Base-by-base conservation (phyloP, 2,888 invertebrate genomes). In the Pseudeuparius sepicola region DNA sequence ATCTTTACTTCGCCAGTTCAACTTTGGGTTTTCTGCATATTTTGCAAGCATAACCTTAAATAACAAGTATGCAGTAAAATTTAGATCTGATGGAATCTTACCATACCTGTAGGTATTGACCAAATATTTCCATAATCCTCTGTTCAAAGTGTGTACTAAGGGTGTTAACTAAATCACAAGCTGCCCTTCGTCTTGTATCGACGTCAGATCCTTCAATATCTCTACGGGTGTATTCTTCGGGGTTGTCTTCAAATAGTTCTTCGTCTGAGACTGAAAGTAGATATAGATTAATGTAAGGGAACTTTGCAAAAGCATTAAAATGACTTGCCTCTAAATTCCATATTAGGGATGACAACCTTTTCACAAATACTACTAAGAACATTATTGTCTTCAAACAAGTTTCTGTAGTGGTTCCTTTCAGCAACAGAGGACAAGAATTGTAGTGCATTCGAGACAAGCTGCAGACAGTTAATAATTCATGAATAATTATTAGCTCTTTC, bases 191-290 rank as follows among this genome's bases (percentile, higher is more conserved):
- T 31, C 98, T 70, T 0, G 98, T 98, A 60, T 96, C 96, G 41
- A 94, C 84, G 64, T 99, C 98, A 5, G 94, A 93, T 4, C 97
- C 97, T 66, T 98, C 98, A 43, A 99, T 90, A 63, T 98, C 98
- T 16, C 93, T 70, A 3, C 92, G 70, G 41, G 93, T 90, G 56
- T 92, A 96, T 64, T 99, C 98, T 54, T 98, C 94, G 0, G 98
- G 89, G 57, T 96, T 97, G 57, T 97, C 96, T 60, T 94, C 93
- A 63, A 98, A 98, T 26, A 94, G 60, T 60, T 98, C 98, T 61
- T 90, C 84, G 63, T 99, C 98, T 0, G 90, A 84, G 33, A 78
- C 80, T 84, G 52, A 27, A 56, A 53, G n/a, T n/a, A 20, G n/a
- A 20, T 20, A 20, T 20, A 20, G 7, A 20, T 20, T 20, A 20